Evolutionary conservation across 23 tunicate genomes (phyloP).

Genomic region (Halocynthia roretzi): DNA sequence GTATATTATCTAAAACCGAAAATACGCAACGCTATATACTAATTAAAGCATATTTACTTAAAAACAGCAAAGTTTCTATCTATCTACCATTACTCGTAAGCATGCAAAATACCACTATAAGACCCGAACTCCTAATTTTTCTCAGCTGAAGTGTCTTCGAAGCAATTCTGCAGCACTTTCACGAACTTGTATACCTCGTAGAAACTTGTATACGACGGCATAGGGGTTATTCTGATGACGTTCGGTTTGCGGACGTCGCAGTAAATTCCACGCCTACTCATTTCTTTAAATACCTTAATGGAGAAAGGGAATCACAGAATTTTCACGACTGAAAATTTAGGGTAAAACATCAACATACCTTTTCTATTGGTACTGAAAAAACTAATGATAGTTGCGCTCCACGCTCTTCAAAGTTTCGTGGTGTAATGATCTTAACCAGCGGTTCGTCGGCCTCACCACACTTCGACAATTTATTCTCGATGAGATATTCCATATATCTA

Average conservation of each 20-base stretch:
- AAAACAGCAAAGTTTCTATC: too few relatives aligned
- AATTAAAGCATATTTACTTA: too few relatives aligned
- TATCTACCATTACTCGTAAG: too few relatives aligned
- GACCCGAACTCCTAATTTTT: too few relatives aligned
- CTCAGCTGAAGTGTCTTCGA: not conserved
- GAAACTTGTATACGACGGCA: slow-evolving; percentile 69
- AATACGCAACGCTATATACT: too few relatives aligned
- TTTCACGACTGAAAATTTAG: not conserved
- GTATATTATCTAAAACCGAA: too few relatives aligned
- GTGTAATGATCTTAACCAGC: slow-evolving; percentile 30
- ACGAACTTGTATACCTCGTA: slow-evolving; percentile 60
- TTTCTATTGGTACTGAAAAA: slow-evolving; percentile 23
- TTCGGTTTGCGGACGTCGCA: slow-evolving; percentile 71
- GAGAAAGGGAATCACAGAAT: not conserved
- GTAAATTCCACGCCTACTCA: slow-evolving; percentile 35
- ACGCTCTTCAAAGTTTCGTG: slow-evolving; percentile 25
- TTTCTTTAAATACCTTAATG: slow-evolving; percentile 30
- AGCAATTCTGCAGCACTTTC: slow-evolving; percentile 26
- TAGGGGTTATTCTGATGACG: slow-evolving; percentile 68
- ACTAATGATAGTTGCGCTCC: slow-evolving; percentile 54
- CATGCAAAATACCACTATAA: too few relatives aligned
- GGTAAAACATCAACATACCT: slow-evolving; percentile 9
- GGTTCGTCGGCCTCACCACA: not conserved
- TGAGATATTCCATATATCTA: slow-evolving; percentile 33
- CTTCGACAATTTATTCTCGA: slow-evolving; percentile 32